Evolutionary conservation across 2,797 vertebrate genomes (phyloP).

Genomic region (Pangasius djambal): DNA sequence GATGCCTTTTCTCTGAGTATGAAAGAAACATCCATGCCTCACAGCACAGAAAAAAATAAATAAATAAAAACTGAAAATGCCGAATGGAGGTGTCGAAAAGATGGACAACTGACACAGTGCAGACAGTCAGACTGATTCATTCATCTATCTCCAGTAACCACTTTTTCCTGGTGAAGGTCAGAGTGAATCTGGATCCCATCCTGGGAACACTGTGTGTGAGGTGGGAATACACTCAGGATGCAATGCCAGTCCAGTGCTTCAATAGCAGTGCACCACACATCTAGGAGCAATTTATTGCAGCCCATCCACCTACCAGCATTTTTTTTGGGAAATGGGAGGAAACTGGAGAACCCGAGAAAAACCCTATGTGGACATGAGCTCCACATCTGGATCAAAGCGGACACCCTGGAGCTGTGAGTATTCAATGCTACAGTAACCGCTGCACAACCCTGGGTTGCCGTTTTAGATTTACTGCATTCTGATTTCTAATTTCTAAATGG

Average conservation of each 20-base stretch:
- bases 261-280: no score
- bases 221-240: not conserved
- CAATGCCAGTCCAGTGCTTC: not conserved
- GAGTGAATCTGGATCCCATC: not conserved
- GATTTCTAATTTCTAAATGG: not conserved
- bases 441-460: not conserved
- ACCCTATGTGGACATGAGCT: not conserved
- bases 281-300: not conserved
- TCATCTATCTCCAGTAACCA: not conserved
- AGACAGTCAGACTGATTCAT: not conserved
- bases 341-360: not conserved
- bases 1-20: conserved; percentile 36
- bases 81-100: not conserved
- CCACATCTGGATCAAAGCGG: not conserved
- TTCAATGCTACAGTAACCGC: no score
- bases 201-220: not conserved
- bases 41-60: not conserved
- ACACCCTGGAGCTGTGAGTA: not conserved
- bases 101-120: not conserved
- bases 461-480: not conserved
- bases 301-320: not conserved
- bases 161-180: not conserved
- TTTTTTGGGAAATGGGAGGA: not conserved
- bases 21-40: conserved; percentile 7
- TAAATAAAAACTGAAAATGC: not conserved